These are phyloP conservation scores for Drosophila suboccidentalis DNA, from an alignment of 2,888 invertebrate species.

Conservation along the genomic window DNA sequence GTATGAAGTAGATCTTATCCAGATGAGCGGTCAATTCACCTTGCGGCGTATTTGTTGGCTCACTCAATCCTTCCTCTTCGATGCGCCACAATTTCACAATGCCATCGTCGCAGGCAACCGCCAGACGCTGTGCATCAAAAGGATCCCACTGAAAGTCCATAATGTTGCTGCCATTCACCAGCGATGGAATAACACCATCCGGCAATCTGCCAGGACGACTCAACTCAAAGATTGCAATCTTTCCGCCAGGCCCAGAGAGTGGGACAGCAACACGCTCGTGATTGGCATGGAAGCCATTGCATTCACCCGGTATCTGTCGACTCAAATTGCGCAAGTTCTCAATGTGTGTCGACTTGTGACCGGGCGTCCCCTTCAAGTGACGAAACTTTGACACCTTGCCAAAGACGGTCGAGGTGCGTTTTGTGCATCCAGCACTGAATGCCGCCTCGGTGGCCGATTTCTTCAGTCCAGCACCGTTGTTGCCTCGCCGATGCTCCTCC, in stretches of 20 bases:
- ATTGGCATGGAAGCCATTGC: conserved; percentile 97
- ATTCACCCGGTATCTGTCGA: conserved; percentile 96
- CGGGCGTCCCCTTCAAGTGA: conserved; percentile 95
- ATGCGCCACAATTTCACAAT: conserved; percentile 92
- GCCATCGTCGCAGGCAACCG: conserved; percentile 96
- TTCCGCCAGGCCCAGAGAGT: conserved; percentile 95
- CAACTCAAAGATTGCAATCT: conserved; percentile 94
- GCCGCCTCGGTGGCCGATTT: conserved; percentile 86
- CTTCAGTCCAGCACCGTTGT: conserved; percentile 82
- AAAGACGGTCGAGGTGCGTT: conserved; percentile 94
- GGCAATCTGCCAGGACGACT: conserved; percentile 91
- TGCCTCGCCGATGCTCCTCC: conserved; percentile 83
- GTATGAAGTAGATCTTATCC: conserved; percentile 96
- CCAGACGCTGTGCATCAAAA: conserved; percentile 91
- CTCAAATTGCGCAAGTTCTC: conserved; percentile 96
- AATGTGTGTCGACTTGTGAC: conserved; percentile 95
- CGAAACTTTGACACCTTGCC: conserved; percentile 96
- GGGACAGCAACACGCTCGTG: conserved; percentile 95
- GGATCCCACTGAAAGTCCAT: conserved; percentile 99
- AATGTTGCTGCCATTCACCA: conserved; percentile 95
- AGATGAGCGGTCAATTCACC: conserved; percentile 92
- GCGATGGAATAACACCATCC: conserved; percentile 93
- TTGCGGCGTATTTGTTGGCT: conserved; percentile 92
- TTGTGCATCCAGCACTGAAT: conserved; percentile 88
- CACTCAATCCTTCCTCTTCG: conserved; percentile 89